Conservation (phyloP, 2,113 vertebrate species). For the Salvelinus namaycush region DNA sequence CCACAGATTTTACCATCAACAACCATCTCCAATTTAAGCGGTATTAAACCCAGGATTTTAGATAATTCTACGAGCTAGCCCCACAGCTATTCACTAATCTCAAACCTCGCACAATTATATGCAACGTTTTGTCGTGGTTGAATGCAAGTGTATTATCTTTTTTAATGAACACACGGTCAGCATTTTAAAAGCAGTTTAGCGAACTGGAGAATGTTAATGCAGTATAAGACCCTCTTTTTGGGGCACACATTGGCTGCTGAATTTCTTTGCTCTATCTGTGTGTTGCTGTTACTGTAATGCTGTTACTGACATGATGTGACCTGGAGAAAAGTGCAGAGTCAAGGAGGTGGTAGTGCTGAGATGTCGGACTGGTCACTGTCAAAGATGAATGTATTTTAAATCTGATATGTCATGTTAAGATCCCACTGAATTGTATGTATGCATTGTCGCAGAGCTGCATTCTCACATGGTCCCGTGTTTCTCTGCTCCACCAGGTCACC, state of each 20-base stretch:
- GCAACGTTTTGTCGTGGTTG: background rate
- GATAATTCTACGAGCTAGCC: background rate
- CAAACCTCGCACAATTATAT: background rate
- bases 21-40: no score
- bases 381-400: background rate
- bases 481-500: slow-evolving; percentile 80
- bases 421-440: background rate
- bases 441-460: background rate
- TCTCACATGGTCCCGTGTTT: background rate
- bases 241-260: background rate
- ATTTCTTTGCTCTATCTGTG: background rate
- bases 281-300: background rate
- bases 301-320: background rate
- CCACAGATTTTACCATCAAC: background rate
- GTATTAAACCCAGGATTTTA: background rate
- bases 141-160: background rate
- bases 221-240: background rate
- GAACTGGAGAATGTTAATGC: slow-evolving; percentile 2
- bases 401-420: background rate
- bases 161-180: slow-evolving; percentile 12
- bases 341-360: background rate
- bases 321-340: background rate
- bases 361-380: background rate
- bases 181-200: slow-evolving; percentile 21
- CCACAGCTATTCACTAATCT: background rate